Evolutionary conservation across 1,140 invertebrate species (phyloP).

Genomic region (Calephelis nemesis): DNA sequence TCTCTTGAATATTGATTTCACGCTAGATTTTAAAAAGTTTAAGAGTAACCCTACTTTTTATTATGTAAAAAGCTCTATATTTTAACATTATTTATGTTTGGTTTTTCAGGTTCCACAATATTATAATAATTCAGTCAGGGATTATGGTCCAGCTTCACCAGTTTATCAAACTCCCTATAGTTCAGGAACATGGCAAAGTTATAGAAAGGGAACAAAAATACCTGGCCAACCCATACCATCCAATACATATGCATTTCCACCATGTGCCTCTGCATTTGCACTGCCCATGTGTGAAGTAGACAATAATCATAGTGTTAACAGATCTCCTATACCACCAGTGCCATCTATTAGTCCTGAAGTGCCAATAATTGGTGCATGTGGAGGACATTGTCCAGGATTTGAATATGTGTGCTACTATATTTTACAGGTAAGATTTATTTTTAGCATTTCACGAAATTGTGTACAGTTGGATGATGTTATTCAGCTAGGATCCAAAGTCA

Average conservation of each 20-base stretch:
- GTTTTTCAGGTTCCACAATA: conserved; percentile 65
- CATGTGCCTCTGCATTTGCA: conserved; percentile 66
- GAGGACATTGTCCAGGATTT: conserved; percentile 82
- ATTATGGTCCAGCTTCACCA: conserved; percentile 64
- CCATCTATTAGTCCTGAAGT: conserved; percentile 68
- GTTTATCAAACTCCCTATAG: conserved; percentile 71
- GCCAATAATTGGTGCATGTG: conserved; percentile 80
- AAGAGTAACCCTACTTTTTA: too few species aligned
- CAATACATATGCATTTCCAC: conserved; percentile 57
- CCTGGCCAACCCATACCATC: conserved; percentile 35
- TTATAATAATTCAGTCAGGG: conserved; percentile 53
- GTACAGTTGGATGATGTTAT: too few species aligned
- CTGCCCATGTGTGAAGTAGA: conserved; percentile 59
- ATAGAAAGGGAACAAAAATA: conserved; percentile 53
- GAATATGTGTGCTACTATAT: conserved; percentile 85
- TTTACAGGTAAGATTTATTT: conserved; percentile 73
- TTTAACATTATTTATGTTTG: conserved; percentile 7
- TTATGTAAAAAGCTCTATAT: too few species aligned
- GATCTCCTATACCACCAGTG: conserved; percentile 51
- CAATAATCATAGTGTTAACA: conserved; percentile 39
- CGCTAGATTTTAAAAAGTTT: too few species aligned
- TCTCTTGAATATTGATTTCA: too few species aligned
- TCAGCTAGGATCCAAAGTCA: too few species aligned
- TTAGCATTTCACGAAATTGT: too few species aligned
- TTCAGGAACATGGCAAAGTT: conserved; percentile 52